Base-by-base conservation (phyloP, 2,888 invertebrate genomes). In the Leptarthrus brevirostris region DNA sequence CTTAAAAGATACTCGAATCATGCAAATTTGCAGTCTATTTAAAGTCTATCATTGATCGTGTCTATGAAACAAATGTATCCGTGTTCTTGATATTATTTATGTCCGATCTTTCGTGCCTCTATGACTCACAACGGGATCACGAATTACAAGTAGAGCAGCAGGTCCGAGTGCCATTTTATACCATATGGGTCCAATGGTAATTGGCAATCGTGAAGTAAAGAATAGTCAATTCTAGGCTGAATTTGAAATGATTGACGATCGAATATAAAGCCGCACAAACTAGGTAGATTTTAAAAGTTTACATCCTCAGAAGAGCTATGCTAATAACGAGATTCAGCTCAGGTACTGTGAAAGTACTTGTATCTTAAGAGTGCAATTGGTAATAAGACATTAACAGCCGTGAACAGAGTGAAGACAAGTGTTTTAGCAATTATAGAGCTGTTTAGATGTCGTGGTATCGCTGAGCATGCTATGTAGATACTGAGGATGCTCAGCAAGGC, bases 121-220 rank as follows among this genome's bases (percentile, higher is more conserved):
- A 54, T 64, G 66, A 49, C 36, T 24, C 47, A 64, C 16, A 72
- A 52, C 56, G 44, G 26, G 64, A 36, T 73, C 64, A 70, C 53
- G 73, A 75, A 75, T 71, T 64, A 64, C 73, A 73, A 73, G 52
- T 73, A 53, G 73, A 73, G 61, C 73, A 64, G 5, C n/a, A 24
- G 64, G 14, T 44, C 16, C n/a, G 5, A 58, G 34, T 34, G 58
- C 18, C 4, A 36, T 64, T 64, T 64, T 73, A 64, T 73, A 66
- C 73, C 73, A 73, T 73, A 73, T 73, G 73, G 73, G 64, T 66
- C 26, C 18, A 16, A 14, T 47, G 47, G 64, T 66, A 66, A 66
- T 66, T 66, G 64, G 64, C 26, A 40, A 69, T 53, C 20, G 20
- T 20, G 5, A 22, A 53, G 53, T 36, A n/a, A 18, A 30, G 20